These are phyloP conservation scores for Pediacus dermestoides DNA, from an alignment of 2,888 invertebrate species.

Conservation along the genomic window DNA sequence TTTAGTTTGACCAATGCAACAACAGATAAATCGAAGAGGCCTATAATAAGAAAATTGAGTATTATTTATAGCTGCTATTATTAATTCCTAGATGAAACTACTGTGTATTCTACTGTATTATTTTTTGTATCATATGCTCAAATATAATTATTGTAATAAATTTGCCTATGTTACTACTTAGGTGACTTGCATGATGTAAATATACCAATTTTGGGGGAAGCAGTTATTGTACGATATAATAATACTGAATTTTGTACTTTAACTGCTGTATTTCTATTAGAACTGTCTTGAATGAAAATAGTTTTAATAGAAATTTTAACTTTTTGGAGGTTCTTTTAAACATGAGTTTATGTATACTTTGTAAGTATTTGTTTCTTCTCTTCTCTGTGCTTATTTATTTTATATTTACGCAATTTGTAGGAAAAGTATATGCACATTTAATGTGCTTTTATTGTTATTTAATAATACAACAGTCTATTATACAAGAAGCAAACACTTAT, in stretches of 20 bases:
- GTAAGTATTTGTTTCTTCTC: constrained; percentile 5
- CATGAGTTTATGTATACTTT: constrained; percentile 1
- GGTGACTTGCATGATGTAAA: constrained; percentile 4
- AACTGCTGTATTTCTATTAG: constrained; percentile 37
- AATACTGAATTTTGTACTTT: constrained; percentile 33
- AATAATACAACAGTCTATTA: not conserved
- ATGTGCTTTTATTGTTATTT: constrained; percentile 9
- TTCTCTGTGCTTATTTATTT: constrained; percentile 10
- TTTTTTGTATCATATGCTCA: constrained; percentile 4
- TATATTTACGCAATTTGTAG: constrained; percentile 2
- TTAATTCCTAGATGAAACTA: no score
- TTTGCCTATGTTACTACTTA: not conserved
- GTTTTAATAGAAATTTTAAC: constrained; percentile 24
- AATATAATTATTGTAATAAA: constrained; percentile 4
- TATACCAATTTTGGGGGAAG: constrained; percentile 21
- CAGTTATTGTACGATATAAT: constrained; percentile 42
- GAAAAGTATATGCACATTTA: constrained; percentile 2
- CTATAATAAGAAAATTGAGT: no score
- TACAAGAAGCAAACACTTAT: no score
- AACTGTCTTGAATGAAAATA: constrained; percentile 25
- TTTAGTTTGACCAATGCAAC: no score
- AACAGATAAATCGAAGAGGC: no score
- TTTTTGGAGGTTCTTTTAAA: constrained; percentile 1
- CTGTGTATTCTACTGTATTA: constrained; percentile 3
- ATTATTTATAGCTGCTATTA: no score